These are phyloP conservation scores for Agelaius tricolor DNA, from an alignment of 2,113 vertebrate species.

Conservation along the genomic window DNA sequence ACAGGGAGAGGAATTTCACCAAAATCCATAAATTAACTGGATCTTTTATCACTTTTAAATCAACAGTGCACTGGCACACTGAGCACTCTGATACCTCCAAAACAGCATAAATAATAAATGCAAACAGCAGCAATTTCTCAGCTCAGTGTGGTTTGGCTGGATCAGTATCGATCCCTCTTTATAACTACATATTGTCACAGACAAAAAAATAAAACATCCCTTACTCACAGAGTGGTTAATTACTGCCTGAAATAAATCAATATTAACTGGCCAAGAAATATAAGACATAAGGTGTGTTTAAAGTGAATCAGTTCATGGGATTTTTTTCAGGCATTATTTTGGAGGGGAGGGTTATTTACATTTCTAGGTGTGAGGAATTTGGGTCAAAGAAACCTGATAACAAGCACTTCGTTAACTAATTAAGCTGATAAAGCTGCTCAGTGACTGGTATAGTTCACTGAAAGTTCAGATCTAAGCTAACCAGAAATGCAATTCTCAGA, in stretches of 20 bases:
- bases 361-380: conserved; percentile 19
- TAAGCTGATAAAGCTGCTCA: conserved; percentile 25
- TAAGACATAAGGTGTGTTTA: not conserved
- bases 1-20: not conserved
- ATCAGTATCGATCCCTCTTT: conserved; percentile 14
- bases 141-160: not conserved
- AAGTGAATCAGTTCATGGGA: not conserved
- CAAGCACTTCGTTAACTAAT: conserved; percentile 32
- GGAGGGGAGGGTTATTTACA: not conserved
- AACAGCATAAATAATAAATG: conserved; percentile 38
- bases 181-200: not conserved
- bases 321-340: not conserved
- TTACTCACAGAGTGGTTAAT: conserved; percentile 11
- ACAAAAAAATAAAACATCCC: not conserved
- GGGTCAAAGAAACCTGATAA: conserved; percentile 3
- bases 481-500: conserved; percentile 18
- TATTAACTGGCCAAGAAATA: not conserved
- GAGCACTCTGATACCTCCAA: not conserved
- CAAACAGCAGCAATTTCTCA: conserved; percentile 6
- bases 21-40: not conserved
- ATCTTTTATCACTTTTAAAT: conserved; percentile 36
- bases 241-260: conserved; percentile 32
- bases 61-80: not conserved
- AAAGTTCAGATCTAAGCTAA: conserved; percentile 58
- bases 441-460: conserved; percentile 38